Conservation (phyloP, 2,113 vertebrate species). For the Nothoprocta perdicaria region DNA sequence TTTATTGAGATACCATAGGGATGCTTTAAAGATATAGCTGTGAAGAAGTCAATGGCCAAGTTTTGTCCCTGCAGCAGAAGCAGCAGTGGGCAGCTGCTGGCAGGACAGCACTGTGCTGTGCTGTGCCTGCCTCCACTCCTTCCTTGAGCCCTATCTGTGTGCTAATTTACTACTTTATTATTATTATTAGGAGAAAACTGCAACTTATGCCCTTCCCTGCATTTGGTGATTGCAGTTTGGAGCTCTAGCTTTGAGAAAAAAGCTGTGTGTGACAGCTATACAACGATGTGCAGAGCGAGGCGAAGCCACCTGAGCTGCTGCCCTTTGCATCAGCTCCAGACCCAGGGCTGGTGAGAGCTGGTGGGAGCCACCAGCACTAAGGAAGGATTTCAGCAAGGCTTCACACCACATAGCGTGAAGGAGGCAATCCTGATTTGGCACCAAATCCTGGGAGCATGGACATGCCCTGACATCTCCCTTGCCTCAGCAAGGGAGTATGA, state of each 20-base stretch:
- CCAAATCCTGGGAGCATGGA: accelerated
- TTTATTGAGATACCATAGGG: background rate
- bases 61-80: background rate
- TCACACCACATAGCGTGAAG: accelerated
- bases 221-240: background rate
- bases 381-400: accelerated
- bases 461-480: background rate
- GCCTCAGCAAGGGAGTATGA: background rate
- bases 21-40: background rate
- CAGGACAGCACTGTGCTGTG: accelerated
- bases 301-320: accelerated
- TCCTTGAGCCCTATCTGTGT: background rate
- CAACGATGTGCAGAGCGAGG: background rate
- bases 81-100: background rate
- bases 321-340: background rate
- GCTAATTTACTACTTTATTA: background rate
- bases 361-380: background rate
- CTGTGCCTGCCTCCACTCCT: background rate
- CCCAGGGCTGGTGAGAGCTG: background rate
- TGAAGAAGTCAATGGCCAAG: background rate
- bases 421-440: accelerated
- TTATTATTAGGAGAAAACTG: background rate
- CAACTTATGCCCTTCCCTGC: background rate
- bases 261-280: background rate
- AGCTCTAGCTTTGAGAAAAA: background rate